Evolutionary conservation across 2,797 vertebrate species (phyloP).

Genomic region (Cossypha caffra): DNA sequence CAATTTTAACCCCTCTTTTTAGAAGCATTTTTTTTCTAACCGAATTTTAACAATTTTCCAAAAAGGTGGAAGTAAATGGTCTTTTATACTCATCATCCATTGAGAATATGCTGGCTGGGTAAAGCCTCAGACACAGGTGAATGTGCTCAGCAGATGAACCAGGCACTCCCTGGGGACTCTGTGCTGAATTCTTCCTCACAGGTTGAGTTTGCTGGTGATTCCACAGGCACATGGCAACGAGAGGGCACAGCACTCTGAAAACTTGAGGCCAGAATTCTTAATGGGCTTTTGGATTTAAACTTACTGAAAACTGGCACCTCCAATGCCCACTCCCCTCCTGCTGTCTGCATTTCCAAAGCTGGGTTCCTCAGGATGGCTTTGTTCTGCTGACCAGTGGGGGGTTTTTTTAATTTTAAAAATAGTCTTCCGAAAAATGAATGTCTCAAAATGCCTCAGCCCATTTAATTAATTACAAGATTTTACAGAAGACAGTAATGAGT

Average conservation of each 20-base stretch:
- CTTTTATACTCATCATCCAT: background rate
- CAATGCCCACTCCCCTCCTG: background rate
- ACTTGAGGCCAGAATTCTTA: background rate
- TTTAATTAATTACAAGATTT: conserved; percentile 53
- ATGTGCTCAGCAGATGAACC: background rate
- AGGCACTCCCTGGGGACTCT: background rate
- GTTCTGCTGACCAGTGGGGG: background rate
- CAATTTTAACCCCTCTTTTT: background rate
- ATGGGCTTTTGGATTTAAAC: background rate
- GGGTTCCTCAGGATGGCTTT: background rate
- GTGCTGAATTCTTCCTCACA: background rate
- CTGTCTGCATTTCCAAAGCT: background rate
- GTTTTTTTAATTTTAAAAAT: background rate
- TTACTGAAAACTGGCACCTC: background rate
- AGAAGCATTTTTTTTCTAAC: background rate
- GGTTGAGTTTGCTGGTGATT: background rate
- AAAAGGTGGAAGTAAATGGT: background rate
- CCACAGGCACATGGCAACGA: background rate
- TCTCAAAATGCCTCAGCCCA: conserved; percentile 49
- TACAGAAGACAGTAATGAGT: conserved; percentile 42
- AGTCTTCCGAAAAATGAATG: background rate
- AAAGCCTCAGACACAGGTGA: background rate
- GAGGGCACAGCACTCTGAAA: background rate
- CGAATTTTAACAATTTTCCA: background rate
- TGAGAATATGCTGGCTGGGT: background rate